Conservation (phyloP, 2,888 invertebrate species). For the Tipula helvola region DNA sequence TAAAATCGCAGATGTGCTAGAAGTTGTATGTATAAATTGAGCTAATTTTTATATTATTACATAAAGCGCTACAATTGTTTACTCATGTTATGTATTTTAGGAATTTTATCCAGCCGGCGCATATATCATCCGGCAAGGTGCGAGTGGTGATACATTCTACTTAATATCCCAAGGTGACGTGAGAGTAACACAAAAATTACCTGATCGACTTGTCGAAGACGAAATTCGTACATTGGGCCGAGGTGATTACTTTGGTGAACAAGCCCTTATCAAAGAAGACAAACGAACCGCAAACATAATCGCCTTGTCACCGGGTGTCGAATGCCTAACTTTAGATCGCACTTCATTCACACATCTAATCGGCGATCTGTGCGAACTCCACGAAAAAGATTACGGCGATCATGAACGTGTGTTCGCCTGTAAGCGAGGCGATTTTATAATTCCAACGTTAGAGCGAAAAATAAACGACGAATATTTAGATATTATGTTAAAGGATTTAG, state of each 20-base stretch:
- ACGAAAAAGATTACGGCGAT: constrained; percentile 63
- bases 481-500: constrained; percentile 64
- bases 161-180: constrained; percentile 78
- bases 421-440: not conserved
- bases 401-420: constrained; percentile 37
- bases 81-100: constrained; percentile 29
- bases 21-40: constrained; percentile 46
- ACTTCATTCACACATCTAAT: constrained; percentile 63
- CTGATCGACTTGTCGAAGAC: constrained; percentile 37
- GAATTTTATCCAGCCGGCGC: constrained; percentile 73
- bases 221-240: constrained; percentile 55
- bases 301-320: constrained; percentile 70
- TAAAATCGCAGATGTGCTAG: constrained; percentile 79
- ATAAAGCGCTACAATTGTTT: not conserved
- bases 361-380: constrained; percentile 60
- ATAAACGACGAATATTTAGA: constrained; percentile 43
- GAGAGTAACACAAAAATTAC: constrained; percentile 47
- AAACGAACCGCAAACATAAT: constrained; percentile 84
- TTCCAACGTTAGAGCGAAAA: not conserved
- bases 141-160: constrained; percentile 79
- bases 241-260: constrained; percentile 83
- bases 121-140: constrained; percentile 74
- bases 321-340: constrained; percentile 78
- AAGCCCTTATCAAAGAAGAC: constrained; percentile 75
- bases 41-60: not conserved